Percentiles rank a stretch among this genome's conserved stretches.
phyloP scores from a whole-genome alignment of 2,113 vertebrate genomes.

The Ranitomeya imitator region DNA sequence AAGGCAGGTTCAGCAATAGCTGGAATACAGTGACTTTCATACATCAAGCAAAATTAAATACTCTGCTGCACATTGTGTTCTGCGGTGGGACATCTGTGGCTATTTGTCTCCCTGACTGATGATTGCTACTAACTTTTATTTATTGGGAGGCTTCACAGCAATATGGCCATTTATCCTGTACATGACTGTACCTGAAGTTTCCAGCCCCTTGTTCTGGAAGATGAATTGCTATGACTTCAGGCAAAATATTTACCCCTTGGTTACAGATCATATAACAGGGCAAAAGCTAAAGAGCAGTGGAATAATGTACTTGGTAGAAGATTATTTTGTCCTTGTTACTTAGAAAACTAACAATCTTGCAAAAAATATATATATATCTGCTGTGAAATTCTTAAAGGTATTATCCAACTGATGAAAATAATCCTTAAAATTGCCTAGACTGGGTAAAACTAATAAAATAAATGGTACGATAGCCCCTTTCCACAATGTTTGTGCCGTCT shows the following conservation, averaged over 20 bases:
- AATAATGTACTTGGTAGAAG: neutral
- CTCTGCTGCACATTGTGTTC: neutral
- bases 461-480: too few relatives aligned
- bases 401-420: too few relatives aligned
- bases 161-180: neutral
- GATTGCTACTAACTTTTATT: conserved; percentile 29
- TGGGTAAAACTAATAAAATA: too few relatives aligned
- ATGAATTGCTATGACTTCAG: neutral
- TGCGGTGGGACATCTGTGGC: neutral
- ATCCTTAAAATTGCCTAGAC: too few relatives aligned
- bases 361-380: neutral
- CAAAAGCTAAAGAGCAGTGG: neutral
- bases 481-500: too few relatives aligned
- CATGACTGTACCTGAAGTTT: conserved; percentile 18
- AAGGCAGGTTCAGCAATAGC: conserved; percentile 14
- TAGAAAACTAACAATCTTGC: neutral
- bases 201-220: conserved; percentile 3
- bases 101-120: conserved; percentile 32
- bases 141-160: neutral
- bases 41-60: neutral
- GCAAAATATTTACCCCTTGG: neutral
- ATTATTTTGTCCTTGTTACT: neutral
- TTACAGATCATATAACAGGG: conserved; percentile 24
- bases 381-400: neutral
- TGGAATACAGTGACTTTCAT: neutral